Evolutionary conservation across 2,888 invertebrate species (phyloP).

Genomic region (Heteromurus nitidus): DNA sequence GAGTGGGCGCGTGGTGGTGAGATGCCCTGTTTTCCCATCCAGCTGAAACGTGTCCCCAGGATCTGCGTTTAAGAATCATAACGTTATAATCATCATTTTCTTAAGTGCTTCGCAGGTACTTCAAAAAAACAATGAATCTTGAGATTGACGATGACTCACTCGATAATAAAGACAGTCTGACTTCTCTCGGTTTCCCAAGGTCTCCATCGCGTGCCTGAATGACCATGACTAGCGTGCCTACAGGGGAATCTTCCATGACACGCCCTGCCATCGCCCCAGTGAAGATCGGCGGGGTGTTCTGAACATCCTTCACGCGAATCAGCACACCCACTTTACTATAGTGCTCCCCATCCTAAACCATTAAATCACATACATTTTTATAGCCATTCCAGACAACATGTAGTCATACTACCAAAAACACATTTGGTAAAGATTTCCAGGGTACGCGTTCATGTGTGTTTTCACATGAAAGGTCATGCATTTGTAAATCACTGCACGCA

Average conservation of each 20-base stretch:
- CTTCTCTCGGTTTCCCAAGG: conserved; percentile 86
- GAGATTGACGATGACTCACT: conserved; percentile 85
- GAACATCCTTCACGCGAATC: conserved; percentile 88
- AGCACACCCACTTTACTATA: conserved; percentile 85
- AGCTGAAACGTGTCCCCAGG: conserved; percentile 90
- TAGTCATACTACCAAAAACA: too few species aligned
- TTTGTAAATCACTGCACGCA: too few species aligned
- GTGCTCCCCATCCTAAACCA: conserved; percentile 85
- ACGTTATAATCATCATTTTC: too few species aligned
- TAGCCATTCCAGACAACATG: too few species aligned
- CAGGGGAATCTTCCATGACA: conserved; percentile 87
- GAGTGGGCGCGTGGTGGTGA: conserved; percentile 88
- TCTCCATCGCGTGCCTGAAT: conserved; percentile 90
- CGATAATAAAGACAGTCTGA: conserved; percentile 85
- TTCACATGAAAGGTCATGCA: too few species aligned
- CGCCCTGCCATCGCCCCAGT: conserved; percentile 87
- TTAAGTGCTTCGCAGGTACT: too few species aligned
- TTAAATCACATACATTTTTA: too few species aligned
- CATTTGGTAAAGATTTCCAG: too few species aligned
- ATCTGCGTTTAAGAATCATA: conserved; percentile 78
- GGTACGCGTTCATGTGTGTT: too few species aligned
- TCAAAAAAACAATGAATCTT: too few species aligned
- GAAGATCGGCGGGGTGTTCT: conserved; percentile 91
- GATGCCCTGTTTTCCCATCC: conserved; percentile 86
- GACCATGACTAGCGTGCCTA: conserved; percentile 87